Base-by-base conservation (phyloP, 1,140 invertebrate genomes). In the Pemphigus obesinymphae region DNA sequence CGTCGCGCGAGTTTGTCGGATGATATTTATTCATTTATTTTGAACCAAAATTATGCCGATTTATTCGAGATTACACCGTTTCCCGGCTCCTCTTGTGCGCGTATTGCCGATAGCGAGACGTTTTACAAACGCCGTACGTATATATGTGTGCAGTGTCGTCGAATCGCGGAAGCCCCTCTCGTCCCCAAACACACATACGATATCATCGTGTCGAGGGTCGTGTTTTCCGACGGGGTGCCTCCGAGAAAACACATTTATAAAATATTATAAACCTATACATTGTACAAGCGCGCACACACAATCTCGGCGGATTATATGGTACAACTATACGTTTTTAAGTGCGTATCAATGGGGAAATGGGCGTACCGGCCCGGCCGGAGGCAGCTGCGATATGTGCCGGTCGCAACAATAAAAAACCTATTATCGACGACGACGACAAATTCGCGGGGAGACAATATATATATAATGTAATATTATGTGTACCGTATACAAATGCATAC, bases 351-450 rank as follows among this genome's bases (percentile, higher is more conserved):
- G 75, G 50, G n/a, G 75, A 15, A 61, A 75, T 55, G 73, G 73
- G 73, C 73, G 73, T 61, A 80, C 75, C 75, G 55, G 53, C 20
- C 37, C 10, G 50, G 7, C 48, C 20, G 72, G 70, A 29, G 50
- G 34, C 75, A 78, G 75, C 75, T 78, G n/a, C n/a, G 75, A 58
- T 29, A 13, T 13, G 26, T 53, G 48, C 73, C 50, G 66, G 53
- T 58, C 53, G 73, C 76, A 63, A 80, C 76, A 80, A 80, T 80
- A 80, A 80, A 80, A 80, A 80, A 80, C 76, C 76, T 80, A 80
- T 80, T 80, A 80, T 80, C 76, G 76, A 15, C 43, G 68, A 6
- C 68, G 26, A 48, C 8, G 40, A 15, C 55, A 13, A 61, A 58
- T 10, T 55, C 53, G 0, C 53, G 53, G 48, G 48, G 48, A 50